These are phyloP conservation scores for Labeo rohita DNA, from an alignment of 2,113 vertebrate species.

Conservation along the genomic window DNA sequence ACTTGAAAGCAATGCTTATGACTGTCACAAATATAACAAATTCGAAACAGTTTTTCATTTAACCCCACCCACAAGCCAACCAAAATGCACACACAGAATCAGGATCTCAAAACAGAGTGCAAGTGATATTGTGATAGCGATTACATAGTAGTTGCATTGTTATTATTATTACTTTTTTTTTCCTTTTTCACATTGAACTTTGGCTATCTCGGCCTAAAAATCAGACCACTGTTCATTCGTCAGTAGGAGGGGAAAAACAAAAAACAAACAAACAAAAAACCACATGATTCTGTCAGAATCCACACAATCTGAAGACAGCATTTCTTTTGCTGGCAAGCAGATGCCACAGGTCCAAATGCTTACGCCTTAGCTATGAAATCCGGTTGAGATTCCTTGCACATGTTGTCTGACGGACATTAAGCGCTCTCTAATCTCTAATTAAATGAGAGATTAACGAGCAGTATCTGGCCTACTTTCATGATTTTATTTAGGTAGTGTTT, in stretches of 20 bases:
- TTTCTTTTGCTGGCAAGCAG: conserved; percentile 23
- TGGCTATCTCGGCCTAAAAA: neutral
- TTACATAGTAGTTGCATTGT: neutral
- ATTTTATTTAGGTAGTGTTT: conserved; percentile 14
- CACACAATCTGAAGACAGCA: conserved; percentile 5
- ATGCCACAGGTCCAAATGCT: conserved; percentile 52
- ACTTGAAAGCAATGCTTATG: conserved; percentile 19
- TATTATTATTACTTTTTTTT: neutral
- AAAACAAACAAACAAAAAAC: too few species aligned
- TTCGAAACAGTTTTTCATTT: neutral
- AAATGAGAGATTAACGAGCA: conserved; percentile 52
- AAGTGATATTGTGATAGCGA: too few species aligned
- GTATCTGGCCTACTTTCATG: conserved; percentile 44
- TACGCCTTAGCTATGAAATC: conserved; percentile 58
- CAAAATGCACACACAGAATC: neutral
- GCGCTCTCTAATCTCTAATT: conserved; percentile 35
- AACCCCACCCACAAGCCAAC: neutral
- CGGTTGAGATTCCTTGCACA: conserved; percentile 47
- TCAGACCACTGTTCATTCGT: neutral
- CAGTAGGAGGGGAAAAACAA: neutral
- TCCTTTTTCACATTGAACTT: neutral
- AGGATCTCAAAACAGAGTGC: neutral
- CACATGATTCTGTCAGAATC: neutral
- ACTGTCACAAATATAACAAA: conserved; percentile 24
- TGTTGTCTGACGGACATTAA: conserved; percentile 50